A percentile compares a stretch with the other conserved stretches of the same genome.
Evolutionary conservation across 2,113 vertebrate species (phyloP).

Genomic region (Neolamprologus devosi): DNA sequence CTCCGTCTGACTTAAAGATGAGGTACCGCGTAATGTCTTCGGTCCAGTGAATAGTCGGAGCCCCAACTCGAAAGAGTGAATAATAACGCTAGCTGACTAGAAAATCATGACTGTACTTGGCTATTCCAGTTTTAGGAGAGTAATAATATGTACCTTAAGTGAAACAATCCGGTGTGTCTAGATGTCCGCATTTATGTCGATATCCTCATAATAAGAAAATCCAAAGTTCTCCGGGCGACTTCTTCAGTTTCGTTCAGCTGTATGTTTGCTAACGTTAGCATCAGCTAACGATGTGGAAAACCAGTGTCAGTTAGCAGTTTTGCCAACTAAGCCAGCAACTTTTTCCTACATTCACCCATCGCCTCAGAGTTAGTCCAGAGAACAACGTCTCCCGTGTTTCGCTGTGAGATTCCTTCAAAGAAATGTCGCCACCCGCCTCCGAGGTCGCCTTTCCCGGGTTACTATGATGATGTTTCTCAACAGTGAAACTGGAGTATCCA

Average conservation of each 20-base stretch:
- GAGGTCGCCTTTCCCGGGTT: constrained; percentile 55
- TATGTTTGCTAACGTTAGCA: constrained; percentile 57
- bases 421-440: constrained; percentile 12
- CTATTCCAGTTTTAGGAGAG: not conserved
- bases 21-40: not conserved
- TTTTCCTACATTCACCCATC: constrained; percentile 27
- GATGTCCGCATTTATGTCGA: constrained; percentile 7
- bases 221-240: constrained; percentile 31
- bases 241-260: constrained; percentile 26
- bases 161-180: not conserved
- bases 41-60: constrained; percentile 30
- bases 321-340: constrained; percentile 42
- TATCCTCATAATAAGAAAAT: not conserved
- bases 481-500: constrained; percentile 49
- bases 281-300: constrained; percentile 39
- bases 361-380: not conserved
- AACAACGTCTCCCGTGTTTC: not conserved
- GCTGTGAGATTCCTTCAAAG: not conserved
- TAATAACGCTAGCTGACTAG: constrained; percentile 2
- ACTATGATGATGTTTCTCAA: constrained; percentile 49
- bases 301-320: constrained; percentile 19
- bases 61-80: constrained; percentile 33
- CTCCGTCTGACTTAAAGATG: not conserved
- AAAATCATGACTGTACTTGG: not conserved
- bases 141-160: constrained; percentile 19